A percentile compares a stretch with the other conserved stretches of the same genome.
phyloP scores from a whole-genome alignment of 2,797 vertebrate species.

The Ficedula albicollis region DNA sequence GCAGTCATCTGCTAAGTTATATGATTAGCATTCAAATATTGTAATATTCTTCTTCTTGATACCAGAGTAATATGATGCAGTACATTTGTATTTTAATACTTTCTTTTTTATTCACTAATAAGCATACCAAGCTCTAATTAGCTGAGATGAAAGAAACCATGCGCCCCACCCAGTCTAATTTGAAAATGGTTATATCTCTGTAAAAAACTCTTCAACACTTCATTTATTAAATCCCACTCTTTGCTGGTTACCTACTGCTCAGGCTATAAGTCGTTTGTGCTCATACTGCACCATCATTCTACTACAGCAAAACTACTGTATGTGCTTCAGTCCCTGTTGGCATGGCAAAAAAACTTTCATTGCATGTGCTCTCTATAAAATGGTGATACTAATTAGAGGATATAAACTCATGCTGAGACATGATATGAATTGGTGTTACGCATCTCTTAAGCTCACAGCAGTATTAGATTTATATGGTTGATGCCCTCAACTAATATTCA shows the following conservation, averaged over 20 bases:
- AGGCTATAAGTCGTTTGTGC: slow-evolving; percentile 49
- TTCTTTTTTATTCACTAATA: slow-evolving; percentile 63
- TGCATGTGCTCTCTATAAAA: slow-evolving; percentile 77
- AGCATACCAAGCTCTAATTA: slow-evolving; percentile 70
- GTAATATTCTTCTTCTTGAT: slow-evolving; percentile 68
- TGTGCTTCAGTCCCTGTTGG: slow-evolving; percentile 72
- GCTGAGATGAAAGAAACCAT: slow-evolving; percentile 55
- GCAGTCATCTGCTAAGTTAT: slow-evolving; percentile 91
- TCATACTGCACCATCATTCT: slow-evolving; percentile 42
- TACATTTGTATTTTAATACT: slow-evolving; percentile 64
- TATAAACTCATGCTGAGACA: slow-evolving; percentile 80
- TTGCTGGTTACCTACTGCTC: slow-evolving; percentile 73
- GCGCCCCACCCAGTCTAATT: slow-evolving; percentile 60
- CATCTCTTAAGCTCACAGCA: slow-evolving; percentile 79
- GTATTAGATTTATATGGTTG: slow-evolving; percentile 76
- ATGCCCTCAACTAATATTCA: slow-evolving; percentile 74
- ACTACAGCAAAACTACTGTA: slow-evolving; percentile 52
- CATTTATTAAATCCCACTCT: slow-evolving; percentile 71
- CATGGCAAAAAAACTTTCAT: slow-evolving; percentile 77
- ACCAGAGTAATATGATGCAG: slow-evolving; percentile 55
- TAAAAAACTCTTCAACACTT: slow-evolving; percentile 55
- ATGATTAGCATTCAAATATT: slow-evolving; percentile 84
- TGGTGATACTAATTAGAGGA: slow-evolving; percentile 82
- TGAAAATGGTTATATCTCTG: slow-evolving; percentile 63
- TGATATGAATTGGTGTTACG: slow-evolving; percentile 79